phyloP scores from a whole-genome alignment of 2,888 invertebrate genomes.

The Acleris laterana region DNA sequence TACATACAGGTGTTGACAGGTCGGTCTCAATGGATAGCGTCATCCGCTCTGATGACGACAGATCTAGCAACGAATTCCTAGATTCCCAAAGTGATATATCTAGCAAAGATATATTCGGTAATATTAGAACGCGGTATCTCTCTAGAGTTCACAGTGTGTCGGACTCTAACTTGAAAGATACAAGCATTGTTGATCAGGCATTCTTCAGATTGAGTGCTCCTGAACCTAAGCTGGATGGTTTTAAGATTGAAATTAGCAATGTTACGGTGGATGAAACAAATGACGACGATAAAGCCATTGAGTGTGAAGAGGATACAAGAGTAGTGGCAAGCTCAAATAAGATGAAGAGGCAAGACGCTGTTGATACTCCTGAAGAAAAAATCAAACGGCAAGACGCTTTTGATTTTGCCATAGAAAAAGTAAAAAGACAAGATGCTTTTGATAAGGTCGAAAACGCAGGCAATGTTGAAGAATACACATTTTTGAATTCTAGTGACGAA shows the following conservation, averaged over 20 bases:
- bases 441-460: conserved; percentile 46
- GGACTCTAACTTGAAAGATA: conserved; percentile 59
- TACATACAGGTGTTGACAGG: conserved; percentile 78
- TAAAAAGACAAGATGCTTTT: conserved; percentile 67
- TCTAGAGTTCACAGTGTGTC: conserved; percentile 73
- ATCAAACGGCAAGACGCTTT: conserved; percentile 60
- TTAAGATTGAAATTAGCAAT: conserved; percentile 62
- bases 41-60: conserved; percentile 63
- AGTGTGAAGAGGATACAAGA: conserved; percentile 48
- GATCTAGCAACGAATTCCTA: conserved; percentile 53
- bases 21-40: conserved; percentile 74
- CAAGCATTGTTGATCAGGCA: conserved; percentile 68
- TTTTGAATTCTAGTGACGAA: conserved; percentile 45
- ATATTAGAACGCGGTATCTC: conserved; percentile 72
- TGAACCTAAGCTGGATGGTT: conserved; percentile 47
- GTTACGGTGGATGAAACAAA: conserved; percentile 71
- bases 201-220: conserved; percentile 59
- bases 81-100: conserved; percentile 67
- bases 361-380: conserved; percentile 55
- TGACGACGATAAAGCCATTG: conserved; percentile 53
- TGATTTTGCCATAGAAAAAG: conserved; percentile 52
- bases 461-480: conserved; percentile 40
- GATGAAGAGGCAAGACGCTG: conserved; percentile 66
- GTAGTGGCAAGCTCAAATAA: conserved; percentile 52
- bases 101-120: conserved; percentile 70